Conservation (phyloP, 2,797 vertebrate species). For the Arrhamphus sclerolepis region DNA sequence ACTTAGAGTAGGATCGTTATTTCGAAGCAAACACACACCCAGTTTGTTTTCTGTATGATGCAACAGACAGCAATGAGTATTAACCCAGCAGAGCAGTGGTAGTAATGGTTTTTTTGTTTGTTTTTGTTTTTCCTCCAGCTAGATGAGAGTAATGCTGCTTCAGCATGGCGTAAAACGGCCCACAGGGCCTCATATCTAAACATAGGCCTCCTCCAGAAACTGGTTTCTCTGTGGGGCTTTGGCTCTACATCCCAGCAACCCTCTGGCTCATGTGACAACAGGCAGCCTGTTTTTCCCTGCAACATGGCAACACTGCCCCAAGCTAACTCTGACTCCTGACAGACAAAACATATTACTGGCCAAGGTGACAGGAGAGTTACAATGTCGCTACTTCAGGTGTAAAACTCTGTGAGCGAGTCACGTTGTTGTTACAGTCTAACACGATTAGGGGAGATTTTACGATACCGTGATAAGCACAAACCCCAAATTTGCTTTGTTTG, state of each 20-base stretch:
- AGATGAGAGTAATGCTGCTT: constrained; percentile 64
- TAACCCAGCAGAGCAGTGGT: constrained; percentile 26
- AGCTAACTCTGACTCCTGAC: constrained; percentile 61
- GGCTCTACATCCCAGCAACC: constrained; percentile 63
- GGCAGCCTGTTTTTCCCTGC: constrained; percentile 66
- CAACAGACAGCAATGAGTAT: constrained; percentile 61
- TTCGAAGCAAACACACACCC: constrained; percentile 21
- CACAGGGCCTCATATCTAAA: constrained; percentile 68
- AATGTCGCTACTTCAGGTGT: constrained; percentile 42
- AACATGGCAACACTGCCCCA: constrained; percentile 69
- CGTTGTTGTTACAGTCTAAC: constrained; percentile 1
- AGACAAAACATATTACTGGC: constrained; percentile 67
- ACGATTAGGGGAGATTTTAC: constrained; percentile 36
- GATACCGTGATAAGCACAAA: constrained; percentile 19
- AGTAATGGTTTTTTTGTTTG: constrained; percentile 45
- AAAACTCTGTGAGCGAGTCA: constrained; percentile 19
- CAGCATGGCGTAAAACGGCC: constrained; percentile 63
- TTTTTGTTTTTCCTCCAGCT: constrained; percentile 67
- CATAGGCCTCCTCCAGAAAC: constrained; percentile 63
- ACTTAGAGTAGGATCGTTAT: constrained; percentile 13
- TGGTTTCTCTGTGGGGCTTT: constrained; percentile 69
- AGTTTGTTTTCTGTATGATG: constrained; percentile 56
- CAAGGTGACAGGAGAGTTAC: constrained; percentile 61
- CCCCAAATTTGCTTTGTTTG: constrained; percentile 45
- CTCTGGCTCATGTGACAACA: constrained; percentile 73